Evolutionary conservation across 2,888 invertebrate genomes (phyloP).

Genomic region (Xylocampa areola): DNA sequence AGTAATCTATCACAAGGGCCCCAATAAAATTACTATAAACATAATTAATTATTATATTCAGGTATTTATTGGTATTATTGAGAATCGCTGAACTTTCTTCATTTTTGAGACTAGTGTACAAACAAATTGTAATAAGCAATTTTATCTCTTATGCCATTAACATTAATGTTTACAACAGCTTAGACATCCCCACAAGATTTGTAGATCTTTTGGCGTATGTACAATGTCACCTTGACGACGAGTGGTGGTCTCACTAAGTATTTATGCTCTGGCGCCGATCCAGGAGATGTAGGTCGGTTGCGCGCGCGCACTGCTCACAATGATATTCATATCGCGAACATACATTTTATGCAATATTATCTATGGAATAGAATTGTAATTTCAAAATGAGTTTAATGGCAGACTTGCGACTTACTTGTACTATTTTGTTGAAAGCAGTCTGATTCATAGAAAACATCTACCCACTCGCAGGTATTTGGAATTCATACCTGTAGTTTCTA

Average conservation of each 20-base stretch:
- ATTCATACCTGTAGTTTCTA: constrained; percentile 43
- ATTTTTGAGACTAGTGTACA: constrained; percentile 27
- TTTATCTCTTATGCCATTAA: constrained; percentile 26
- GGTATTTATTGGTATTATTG: constrained; percentile 31
- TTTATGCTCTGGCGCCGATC: constrained; percentile 78
- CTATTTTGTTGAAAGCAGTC: constrained; percentile 41
- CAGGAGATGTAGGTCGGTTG: constrained; percentile 79
- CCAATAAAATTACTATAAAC: constrained; percentile 45
- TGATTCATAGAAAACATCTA: constrained; percentile 57
- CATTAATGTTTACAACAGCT: constrained; percentile 42
- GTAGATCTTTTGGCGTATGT: constrained; percentile 56
- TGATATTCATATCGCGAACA: constrained; percentile 59
- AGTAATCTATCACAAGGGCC: constrained; percentile 15
- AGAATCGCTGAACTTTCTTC: constrained; percentile 29
- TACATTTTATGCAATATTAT: constrained; percentile 62
- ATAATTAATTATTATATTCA: constrained; percentile 23
- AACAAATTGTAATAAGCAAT: constrained; percentile 17
- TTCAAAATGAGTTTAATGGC: constrained; percentile 23
- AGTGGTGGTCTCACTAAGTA: constrained; percentile 70
- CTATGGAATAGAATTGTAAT: constrained; percentile 55
- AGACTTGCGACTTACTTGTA: constrained; percentile 47
- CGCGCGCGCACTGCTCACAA: constrained; percentile 56
- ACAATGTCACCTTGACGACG: constrained; percentile 80
- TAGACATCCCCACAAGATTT: constrained; percentile 41
- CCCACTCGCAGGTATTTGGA: constrained; percentile 38